Evolutionary conservation across 2,797 vertebrate species (phyloP).

Genomic region (Acanthornis magna): DNA sequence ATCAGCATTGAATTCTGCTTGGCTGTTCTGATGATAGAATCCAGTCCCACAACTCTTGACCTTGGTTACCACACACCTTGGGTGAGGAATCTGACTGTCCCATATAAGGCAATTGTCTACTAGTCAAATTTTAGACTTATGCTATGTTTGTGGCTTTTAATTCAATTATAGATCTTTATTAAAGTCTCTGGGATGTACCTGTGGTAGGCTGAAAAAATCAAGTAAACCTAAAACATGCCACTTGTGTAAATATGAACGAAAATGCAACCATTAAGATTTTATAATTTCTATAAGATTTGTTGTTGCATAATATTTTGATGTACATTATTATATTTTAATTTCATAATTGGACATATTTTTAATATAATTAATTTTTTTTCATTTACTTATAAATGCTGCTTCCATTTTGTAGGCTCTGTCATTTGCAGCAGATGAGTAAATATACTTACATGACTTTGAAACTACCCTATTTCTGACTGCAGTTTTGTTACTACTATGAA

Average conservation of each 20-base stretch:
- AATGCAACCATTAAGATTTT: not conserved
- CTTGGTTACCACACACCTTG: not conserved
- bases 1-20: not conserved
- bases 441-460: constrained; percentile 79
- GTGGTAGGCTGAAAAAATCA: not conserved
- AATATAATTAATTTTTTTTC: not conserved
- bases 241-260: not conserved
- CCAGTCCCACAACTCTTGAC: not conserved
- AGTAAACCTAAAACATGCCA: not conserved
- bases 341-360: not conserved
- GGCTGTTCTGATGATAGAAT: not conserved
- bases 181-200: not conserved
- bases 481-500: constrained; percentile 72
- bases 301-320: not conserved
- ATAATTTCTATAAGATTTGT: not conserved
- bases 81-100: not conserved
- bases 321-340: not conserved
- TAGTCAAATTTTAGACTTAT: not conserved
- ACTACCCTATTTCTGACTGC: constrained; percentile 64
- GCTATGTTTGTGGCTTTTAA: not conserved
- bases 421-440: constrained; percentile 39
- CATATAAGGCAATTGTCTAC: not conserved
- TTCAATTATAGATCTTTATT: not conserved
- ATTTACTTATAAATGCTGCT: not conserved
- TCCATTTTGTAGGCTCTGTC: constrained; percentile 1